These are phyloP conservation scores for Trichopria drosophilae DNA, from an alignment of 2,888 invertebrate genomes.

Conservation along the genomic window DNA sequence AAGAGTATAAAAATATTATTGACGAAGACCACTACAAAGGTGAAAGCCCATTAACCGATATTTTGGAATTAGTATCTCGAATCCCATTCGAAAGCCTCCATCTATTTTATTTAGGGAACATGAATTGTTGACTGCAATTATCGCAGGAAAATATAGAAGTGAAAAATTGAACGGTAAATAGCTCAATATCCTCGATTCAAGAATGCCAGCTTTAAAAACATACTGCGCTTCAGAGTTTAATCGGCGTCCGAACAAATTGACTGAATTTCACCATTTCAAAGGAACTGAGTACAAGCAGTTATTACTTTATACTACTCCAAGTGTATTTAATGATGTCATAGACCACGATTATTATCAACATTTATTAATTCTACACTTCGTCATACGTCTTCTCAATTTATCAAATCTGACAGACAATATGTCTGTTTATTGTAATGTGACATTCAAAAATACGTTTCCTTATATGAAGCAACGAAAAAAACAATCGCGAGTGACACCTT, in stretches of 20 bases:
- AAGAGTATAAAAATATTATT: too few relatives aligned
- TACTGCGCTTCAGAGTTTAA: neutral
- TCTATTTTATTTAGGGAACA: neutral
- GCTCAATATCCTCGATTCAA: constrained; percentile 6
- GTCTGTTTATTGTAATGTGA: too few relatives aligned
- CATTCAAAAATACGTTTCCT: too few relatives aligned
- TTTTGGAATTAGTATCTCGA: constrained; percentile 1
- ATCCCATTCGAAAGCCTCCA: constrained; percentile 7
- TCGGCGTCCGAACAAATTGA: constrained; percentile 5
- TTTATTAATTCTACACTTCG: constrained; percentile 24
- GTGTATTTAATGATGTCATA: neutral
- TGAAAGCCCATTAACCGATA: constrained; percentile 12
- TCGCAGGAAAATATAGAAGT: neutral
- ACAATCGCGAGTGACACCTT: too few relatives aligned
- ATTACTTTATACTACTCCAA: constrained; percentile 9
- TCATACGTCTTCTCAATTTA: neutral
- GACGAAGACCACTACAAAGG: too few relatives aligned
- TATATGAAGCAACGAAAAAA: too few relatives aligned
- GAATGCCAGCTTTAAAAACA: neutral
- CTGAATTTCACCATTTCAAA: neutral
- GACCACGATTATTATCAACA: neutral
- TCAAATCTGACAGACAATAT: too few relatives aligned
- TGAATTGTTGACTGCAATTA: neutral
- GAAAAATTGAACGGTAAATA: neutral
- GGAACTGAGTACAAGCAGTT: too few relatives aligned